Conservation (phyloP, 2,797 vertebrate genomes). For the Chiroxiphia lanceolata region DNA sequence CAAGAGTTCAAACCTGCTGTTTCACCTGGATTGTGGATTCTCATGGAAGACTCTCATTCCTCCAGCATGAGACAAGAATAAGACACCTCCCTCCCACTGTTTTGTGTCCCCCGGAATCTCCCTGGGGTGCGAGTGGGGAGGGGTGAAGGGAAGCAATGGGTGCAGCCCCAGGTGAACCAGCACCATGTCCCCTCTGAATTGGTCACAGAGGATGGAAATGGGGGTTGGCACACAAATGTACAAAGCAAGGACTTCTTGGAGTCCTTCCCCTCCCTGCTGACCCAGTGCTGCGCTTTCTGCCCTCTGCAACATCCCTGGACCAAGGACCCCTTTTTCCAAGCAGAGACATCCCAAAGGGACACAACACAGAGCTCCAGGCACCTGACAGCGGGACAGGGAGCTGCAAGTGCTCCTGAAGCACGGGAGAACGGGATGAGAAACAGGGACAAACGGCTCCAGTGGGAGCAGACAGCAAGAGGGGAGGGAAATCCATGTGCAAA, state of each 20-base stretch:
- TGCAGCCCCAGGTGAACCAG: background rate
- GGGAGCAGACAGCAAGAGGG: background rate
- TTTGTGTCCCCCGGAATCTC: background rate
- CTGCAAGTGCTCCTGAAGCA: rapidly evolving
- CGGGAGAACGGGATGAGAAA: background rate
- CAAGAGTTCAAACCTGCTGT: background rate
- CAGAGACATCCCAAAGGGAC: rapidly evolving
- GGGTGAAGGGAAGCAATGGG: background rate
- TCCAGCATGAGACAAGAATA: background rate
- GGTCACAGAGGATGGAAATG: rapidly evolving
- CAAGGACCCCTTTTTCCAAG: background rate
- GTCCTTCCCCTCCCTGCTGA: background rate
- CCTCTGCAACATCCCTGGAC: background rate
- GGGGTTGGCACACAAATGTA: rapidly evolving
- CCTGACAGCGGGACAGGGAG: rapidly evolving
- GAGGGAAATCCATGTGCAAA: background rate
- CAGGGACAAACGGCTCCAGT: rapidly evolving
- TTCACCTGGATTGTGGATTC: background rate
- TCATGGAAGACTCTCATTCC: background rate
- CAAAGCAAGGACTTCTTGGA: background rate
- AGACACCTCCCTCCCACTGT: background rate
- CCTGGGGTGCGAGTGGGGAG: rapidly evolving
- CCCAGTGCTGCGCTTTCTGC: background rate
- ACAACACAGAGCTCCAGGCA: rapidly evolving
- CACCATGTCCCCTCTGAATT: rapidly evolving